Evolutionary conservation across 2,888 invertebrate genomes (phyloP), one percentile per base, ranked within the genome.

Genomic region (Therioaphis trifolii): DNA sequence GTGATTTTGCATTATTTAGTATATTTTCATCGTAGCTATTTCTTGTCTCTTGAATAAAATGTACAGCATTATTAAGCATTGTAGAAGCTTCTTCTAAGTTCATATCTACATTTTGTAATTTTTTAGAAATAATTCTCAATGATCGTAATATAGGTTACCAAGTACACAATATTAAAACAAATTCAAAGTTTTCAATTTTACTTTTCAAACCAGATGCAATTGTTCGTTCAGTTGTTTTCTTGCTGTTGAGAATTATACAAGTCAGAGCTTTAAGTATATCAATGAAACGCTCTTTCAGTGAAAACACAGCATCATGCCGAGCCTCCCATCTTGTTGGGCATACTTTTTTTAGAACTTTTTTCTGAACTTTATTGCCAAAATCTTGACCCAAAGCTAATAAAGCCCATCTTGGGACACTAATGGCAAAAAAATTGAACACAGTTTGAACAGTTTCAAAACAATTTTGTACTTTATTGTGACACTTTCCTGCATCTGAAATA

Each of bases 291-390:
- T 46, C 18, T 49, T 71, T 71, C 0, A 71, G 71, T 9, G 71
- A 46, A 71, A 49, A 71, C 49, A 46, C 27, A 71, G 71, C 71
- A 71, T 71, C 71, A 27, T 71, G 49, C 7, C 71, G 71, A 49
- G 24, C 68, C 43, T 71, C 27, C 49, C 71, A 71, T 49, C 49
- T 71, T 0, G 71, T 71, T 24, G 71, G 71, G 35, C 49, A 71
- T 24, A 49, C 49, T 15, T 71, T 71, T 71, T 71, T 49, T 5
- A 55, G 15, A 55, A 55, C 55, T 11, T 55, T 55, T 11, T 5
- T 15, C 15, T 15, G 55, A 55, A 55, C 15, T 21, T 55, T 55
- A 55, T 27, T 40, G 9, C n/a, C 18, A n/a, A 68, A 35, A 35
- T 68, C 40, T 35, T 40, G 35, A 40, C 12, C n/a, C 15, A 35